Percentiles rank a stretch among this genome's conserved stretches.
These are phyloP conservation scores for Beris morrisii DNA, from an alignment of 2,888 invertebrate species.

Conservation along the genomic window DNA sequence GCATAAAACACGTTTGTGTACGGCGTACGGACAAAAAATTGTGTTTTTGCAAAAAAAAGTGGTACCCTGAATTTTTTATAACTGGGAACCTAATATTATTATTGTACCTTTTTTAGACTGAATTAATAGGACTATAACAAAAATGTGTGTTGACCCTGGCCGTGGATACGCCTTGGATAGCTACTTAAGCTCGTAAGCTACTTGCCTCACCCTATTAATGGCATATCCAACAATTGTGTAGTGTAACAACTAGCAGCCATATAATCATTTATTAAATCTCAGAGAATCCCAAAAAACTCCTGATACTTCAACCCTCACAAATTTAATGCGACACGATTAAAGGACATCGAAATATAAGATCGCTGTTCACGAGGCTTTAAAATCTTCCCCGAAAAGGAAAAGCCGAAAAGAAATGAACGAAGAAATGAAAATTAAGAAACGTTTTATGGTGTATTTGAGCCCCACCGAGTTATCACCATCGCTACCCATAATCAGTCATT, in stretches of 20 bases:
- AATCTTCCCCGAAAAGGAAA: slow-evolving; percentile 2
- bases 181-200: too few species aligned
- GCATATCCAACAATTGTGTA: too few species aligned
- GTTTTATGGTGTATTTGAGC: slow-evolving; percentile 17
- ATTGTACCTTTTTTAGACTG: too few species aligned
- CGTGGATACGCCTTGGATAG: too few species aligned
- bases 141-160: too few species aligned
- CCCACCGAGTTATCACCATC: slow-evolving; percentile 27
- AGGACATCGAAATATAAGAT: slow-evolving; percentile 23
- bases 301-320: slow-evolving; percentile 16
- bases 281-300: slow-evolving; percentile 39
- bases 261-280: slow-evolving; percentile 55
- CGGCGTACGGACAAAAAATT: too few species aligned
- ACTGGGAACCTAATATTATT: too few species aligned
- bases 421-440: slow-evolving; percentile 22
- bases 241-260: slow-evolving; percentile 44
- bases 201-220: slow-evolving; percentile 1
- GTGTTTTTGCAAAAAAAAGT: too few species aligned
- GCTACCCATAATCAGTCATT: slow-evolving; percentile 31
- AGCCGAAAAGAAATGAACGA: slow-evolving; percentile 4
- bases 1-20: too few species aligned
- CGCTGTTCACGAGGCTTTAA: slow-evolving; percentile 24
- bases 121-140: too few species aligned
- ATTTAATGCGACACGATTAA: slow-evolving; percentile 11
- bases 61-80: too few species aligned